Evolutionary conservation across 2,797 vertebrate species (phyloP).

Genomic region (Lophius americanus): DNA sequence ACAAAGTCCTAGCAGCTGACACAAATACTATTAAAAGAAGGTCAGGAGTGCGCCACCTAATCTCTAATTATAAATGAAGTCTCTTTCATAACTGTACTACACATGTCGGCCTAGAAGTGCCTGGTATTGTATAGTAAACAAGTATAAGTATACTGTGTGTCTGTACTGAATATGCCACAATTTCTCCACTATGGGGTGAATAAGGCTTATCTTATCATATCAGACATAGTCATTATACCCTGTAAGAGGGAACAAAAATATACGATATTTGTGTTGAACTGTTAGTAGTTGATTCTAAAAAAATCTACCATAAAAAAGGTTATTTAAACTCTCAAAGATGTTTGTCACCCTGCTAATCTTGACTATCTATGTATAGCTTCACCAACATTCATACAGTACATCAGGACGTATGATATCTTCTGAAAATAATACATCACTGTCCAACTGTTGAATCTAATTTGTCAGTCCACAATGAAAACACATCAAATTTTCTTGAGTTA

Average conservation of each 20-base stretch:
- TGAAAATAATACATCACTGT: constrained; percentile 16
- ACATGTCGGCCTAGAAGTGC: not conserved
- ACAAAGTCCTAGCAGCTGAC: not conserved
- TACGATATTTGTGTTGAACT: not conserved
- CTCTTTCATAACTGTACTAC: not conserved
- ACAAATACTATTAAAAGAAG: not conserved
- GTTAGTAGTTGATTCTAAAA: not conserved
- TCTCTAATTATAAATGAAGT: not conserved
- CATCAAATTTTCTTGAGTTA: not conserved
- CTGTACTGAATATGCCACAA: not conserved
- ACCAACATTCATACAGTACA: constrained; percentile 18
- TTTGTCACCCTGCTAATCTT: not conserved
- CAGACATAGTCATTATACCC: not conserved
- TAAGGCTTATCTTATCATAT: not conserved
- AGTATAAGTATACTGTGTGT: not conserved
- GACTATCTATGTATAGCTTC: not conserved
- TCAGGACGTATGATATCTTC: not conserved
- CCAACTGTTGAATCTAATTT: constrained; percentile 16
- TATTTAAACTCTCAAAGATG: not conserved
- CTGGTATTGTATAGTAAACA: not conserved
- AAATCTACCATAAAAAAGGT: not conserved
- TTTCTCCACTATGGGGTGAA: no score
- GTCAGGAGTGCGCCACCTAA: not conserved
- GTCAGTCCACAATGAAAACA: constrained; percentile 4
- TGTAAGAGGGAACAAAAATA: not conserved